A percentile compares a stretch with the other conserved stretches of the same genome.
Evolutionary conservation across 2,113 vertebrate species (phyloP).

Genomic region (Hymenochirus boettgeri): DNA sequence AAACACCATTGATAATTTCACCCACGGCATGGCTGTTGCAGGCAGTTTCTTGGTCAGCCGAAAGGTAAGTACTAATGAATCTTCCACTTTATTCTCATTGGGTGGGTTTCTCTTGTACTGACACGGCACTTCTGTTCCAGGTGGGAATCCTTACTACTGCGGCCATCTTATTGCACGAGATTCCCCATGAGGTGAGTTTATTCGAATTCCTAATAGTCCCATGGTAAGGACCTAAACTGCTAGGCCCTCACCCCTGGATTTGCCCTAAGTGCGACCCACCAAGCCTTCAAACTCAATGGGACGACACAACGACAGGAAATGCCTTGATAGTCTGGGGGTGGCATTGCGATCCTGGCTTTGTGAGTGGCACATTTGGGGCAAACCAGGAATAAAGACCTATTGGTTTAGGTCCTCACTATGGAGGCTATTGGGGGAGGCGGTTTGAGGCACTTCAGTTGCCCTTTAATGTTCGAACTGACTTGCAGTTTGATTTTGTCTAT

Average conservation of each 20-base stretch:
- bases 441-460: too few species aligned
- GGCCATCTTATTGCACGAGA: conserved; percentile 95
- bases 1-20: conserved; percentile 98
- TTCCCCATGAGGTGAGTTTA: conserved; percentile 89
- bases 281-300: too few species aligned
- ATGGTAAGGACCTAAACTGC: too few species aligned
- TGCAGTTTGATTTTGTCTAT: neutral
- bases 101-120: neutral
- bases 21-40: conserved; percentile 90
- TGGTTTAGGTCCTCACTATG: neutral
- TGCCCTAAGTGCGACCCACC: too few species aligned
- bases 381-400: too few species aligned
- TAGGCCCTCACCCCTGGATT: too few species aligned
- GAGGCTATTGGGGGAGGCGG: too few species aligned
- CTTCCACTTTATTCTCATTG: neutral
- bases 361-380: too few species aligned
- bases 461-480: too few species aligned
- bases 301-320: too few species aligned
- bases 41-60: conserved; percentile 95
- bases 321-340: too few species aligned
- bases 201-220: neutral
- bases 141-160: conserved; percentile 90
- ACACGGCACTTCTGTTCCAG: conserved; percentile 56
- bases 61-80: conserved; percentile 70
- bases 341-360: too few species aligned